A percentile compares a stretch with the other conserved stretches of the same genome.
Conservation (phyloP, 64 coral and sea anemone species). For the Dendronephthya gigantea region DNA sequence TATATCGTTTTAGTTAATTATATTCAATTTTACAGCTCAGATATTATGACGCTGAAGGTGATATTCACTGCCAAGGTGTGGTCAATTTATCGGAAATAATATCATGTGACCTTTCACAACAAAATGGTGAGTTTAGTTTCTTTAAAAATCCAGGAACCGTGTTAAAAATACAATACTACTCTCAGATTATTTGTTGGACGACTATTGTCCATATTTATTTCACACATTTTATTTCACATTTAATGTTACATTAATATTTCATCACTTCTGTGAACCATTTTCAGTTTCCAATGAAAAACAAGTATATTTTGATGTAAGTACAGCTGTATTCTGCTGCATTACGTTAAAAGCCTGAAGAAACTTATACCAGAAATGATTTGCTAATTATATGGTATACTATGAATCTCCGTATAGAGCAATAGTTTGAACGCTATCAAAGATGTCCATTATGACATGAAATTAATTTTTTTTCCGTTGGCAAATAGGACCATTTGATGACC, state of each 20-base stretch:
- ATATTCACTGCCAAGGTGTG: constrained; percentile 74
- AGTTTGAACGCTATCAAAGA: too few species aligned
- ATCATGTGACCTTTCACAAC: constrained; percentile 28
- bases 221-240: too few species aligned
- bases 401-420: too few species aligned
- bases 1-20: neutral
- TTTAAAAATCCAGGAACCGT: neutral
- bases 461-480: too few species aligned
- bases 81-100: constrained; percentile 94
- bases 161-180: neutral
- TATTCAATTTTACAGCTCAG: constrained; percentile 46
- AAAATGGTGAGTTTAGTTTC: constrained; percentile 31
- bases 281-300: constrained; percentile 75
- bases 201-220: too few species aligned
- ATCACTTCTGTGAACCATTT: neutral
- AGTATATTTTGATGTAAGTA: constrained; percentile 95
- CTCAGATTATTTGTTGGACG: neutral
- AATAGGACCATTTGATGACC: too few species aligned
- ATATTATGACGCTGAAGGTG: constrained; percentile 76
- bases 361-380: neutral
- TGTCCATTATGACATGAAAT: too few species aligned
- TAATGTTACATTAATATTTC: neutral
- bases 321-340: neutral
- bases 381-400: neutral
- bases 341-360: neutral